phyloP scores from a whole-genome alignment of 1,140 invertebrate species.

The Conus ventricosus region DNA sequence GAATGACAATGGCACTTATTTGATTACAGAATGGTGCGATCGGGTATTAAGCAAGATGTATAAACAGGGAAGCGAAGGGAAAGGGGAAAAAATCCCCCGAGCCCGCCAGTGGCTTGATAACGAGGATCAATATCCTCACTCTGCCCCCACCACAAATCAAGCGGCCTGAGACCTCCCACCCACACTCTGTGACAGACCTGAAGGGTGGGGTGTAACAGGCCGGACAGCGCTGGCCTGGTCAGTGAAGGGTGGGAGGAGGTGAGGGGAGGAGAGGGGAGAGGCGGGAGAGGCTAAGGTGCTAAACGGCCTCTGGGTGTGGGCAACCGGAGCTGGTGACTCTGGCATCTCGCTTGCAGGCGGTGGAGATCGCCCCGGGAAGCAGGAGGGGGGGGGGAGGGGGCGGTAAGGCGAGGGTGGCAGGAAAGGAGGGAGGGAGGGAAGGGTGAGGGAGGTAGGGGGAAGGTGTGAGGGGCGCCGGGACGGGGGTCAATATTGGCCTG shows the following conservation, averaged over 20 bases:
- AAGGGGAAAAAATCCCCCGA: too few relatives aligned
- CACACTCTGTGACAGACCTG: too few relatives aligned
- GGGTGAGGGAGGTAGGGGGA: not conserved
- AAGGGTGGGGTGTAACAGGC: too few relatives aligned
- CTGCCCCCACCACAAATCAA: too few relatives aligned
- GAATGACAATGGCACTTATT: too few relatives aligned
- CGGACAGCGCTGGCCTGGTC: too few relatives aligned
- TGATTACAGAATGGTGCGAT: too few relatives aligned
- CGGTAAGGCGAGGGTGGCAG: not conserved
- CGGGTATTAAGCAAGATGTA: too few relatives aligned
- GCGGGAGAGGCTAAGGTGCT: not conserved
- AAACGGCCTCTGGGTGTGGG: not conserved
- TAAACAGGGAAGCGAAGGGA: too few relatives aligned
- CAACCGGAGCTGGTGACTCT: not conserved
- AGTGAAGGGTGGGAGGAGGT: not conserved
- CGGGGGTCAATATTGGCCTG: constrained; percentile 1
- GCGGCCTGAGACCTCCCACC: too few relatives aligned
- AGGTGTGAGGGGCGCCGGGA: not conserved
- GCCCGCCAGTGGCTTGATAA: too few relatives aligned
- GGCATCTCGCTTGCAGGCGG: not conserved
- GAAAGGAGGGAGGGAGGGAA: not conserved
- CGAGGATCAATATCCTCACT: too few relatives aligned
- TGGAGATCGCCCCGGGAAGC: not conserved
- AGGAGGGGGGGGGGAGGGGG: not conserved
- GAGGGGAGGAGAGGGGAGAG: not conserved